Conservation (phyloP, 2,888 invertebrate genomes). For the Brachylomia viminalis region DNA sequence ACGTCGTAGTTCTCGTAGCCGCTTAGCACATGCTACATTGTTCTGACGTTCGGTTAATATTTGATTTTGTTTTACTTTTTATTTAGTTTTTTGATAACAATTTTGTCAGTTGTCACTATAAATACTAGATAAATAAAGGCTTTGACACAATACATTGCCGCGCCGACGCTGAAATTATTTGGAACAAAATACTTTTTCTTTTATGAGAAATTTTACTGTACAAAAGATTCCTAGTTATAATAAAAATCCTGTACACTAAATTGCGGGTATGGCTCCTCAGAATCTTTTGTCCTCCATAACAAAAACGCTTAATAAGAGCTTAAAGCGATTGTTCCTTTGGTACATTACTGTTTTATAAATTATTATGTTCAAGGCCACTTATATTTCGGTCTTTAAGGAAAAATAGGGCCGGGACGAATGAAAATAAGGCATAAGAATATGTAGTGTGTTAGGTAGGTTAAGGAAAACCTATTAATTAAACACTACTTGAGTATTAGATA, state of each 20-base stretch:
- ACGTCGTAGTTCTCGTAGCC: conserved; percentile 56
- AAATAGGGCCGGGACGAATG: neutral
- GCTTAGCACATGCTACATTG: conserved; percentile 50
- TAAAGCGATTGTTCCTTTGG: conserved; percentile 42
- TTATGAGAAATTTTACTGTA: neutral
- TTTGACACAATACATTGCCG: too few species aligned
- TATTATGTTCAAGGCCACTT: conserved; percentile 35
- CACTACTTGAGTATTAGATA: too few species aligned
- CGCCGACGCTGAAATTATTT: neutral
- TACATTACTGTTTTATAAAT: conserved; percentile 52
- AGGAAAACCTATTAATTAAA: too few species aligned
- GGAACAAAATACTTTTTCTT: neutral
- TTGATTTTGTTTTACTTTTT: conserved; percentile 21
- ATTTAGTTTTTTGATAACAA: neutral
- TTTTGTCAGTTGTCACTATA: neutral
- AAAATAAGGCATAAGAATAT: neutral
- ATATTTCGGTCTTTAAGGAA: conserved; percentile 5
- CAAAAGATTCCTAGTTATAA: neutral
- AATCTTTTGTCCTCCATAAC: conserved; percentile 18
- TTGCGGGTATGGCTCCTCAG: neutral
- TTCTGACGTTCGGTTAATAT: conserved; percentile 46
- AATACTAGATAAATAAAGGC: too few species aligned
- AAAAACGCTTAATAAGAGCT: conserved; percentile 24
- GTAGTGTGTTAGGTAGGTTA: too few species aligned
- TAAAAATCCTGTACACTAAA: conserved; percentile 11